Conservation (phyloP, 2,888 invertebrate species). For the Therioaphis trifolii region DNA sequence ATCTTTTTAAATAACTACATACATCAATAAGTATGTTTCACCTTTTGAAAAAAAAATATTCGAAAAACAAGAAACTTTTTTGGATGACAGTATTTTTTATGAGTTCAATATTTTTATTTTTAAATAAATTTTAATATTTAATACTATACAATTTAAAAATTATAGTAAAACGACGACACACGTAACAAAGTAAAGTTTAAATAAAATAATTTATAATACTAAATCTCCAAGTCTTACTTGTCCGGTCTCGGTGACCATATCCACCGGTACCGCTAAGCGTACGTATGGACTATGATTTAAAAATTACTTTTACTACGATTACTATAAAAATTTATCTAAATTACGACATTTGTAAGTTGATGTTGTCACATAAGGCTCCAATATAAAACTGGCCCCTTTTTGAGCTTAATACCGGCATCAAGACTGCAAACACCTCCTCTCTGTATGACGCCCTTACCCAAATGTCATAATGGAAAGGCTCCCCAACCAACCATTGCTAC, state of each 20-base stretch:
- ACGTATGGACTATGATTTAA: not conserved
- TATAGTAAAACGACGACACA: too few relatives aligned
- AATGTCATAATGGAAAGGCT: conserved; percentile 54
- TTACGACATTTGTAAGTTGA: conserved; percentile 46
- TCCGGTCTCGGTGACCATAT: conserved; percentile 62
- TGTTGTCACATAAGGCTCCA: conserved; percentile 56
- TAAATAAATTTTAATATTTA: too few relatives aligned
- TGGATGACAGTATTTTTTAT: too few relatives aligned
- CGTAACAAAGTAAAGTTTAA: too few relatives aligned
- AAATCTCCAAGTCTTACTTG: conserved; percentile 37
- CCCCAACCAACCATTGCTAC: conserved; percentile 49
- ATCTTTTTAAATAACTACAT: too few relatives aligned
- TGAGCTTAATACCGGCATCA: conserved; percentile 49
- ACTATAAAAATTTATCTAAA: not conserved
- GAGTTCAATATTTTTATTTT: too few relatives aligned
- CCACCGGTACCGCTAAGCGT: conserved; percentile 5
- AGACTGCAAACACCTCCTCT: conserved; percentile 37
- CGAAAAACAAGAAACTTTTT: too few relatives aligned
- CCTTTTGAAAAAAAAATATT: too few relatives aligned
- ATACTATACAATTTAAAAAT: too few relatives aligned
- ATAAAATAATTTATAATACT: too few relatives aligned
- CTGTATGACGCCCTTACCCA: conserved; percentile 11
- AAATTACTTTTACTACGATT: conserved; percentile 1
- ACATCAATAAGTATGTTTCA: too few relatives aligned
- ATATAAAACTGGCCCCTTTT: conserved; percentile 58